Evolutionary conservation across 2,888 invertebrate genomes (phyloP), one percentile per base, ranked within the genome.

Genomic region (Meiosimyza decipiens): DNA sequence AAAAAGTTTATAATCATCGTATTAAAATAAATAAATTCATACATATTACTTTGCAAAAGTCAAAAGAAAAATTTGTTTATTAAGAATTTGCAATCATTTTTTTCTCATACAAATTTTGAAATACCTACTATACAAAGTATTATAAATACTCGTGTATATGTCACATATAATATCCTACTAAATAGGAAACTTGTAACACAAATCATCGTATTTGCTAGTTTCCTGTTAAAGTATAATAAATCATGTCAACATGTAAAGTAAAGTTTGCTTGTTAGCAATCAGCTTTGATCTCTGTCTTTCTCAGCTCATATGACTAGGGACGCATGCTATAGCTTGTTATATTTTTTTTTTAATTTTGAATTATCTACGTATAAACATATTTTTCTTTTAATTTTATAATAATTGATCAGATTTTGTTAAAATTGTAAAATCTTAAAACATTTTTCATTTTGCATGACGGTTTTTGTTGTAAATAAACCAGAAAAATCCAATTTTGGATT

Each of bases 131-230:
- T 11, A 63, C 18, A 16, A 33, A 40, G 49, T 13, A 49, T 40
- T 7, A 40, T n/a, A 63, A n/a, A 40, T 28, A 40, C n/a, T 7
- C 28, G 16, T 28, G 28, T 13, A 33, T 62, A 66, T n/a, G 22
- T 18, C n/a, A 47, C n/a, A 7, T 13, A 40, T 9, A 40, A 40
- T 40, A 40, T 40, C 40, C 40, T 40, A 40, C 40, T 40, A 40
- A 40, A 40, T 40, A 40, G 40, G 40, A 40, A 40, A 40, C 40
- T 40, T 40, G 40, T 75, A 75, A 74, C 76, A 71, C 77, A 78
- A 76, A 73, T 76, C 74, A 72, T 76, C 72, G 73, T 74, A 77
- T 77, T 77, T 75, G 75, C 78, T 79, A 40, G 73, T 22, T 71
- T 66, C 63, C 64, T 62, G 33, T 62, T 40, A n/a, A 40, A 62